phyloP scores from a whole-genome alignment of 2,113 vertebrate species.

The Toxotes jaculatrix region DNA sequence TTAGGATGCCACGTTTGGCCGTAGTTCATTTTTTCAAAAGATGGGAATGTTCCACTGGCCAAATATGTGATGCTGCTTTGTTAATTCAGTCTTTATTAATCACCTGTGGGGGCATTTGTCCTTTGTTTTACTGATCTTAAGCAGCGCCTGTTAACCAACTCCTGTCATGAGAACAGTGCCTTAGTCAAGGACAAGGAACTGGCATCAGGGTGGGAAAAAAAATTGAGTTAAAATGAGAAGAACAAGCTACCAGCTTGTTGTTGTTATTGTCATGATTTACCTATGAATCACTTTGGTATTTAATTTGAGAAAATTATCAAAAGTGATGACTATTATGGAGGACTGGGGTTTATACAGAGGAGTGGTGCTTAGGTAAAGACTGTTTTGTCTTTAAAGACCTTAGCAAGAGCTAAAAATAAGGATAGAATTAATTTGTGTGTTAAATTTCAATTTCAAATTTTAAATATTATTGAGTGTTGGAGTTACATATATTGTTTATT shows the following conservation, averaged over 20 bases:
- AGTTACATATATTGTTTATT: too few relatives aligned
- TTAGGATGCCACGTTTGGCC: not conserved
- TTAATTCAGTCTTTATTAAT: slow-evolving; percentile 9
- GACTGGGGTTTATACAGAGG: not conserved
- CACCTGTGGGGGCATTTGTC: not conserved
- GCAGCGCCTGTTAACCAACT: not conserved
- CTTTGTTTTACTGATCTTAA: not conserved
- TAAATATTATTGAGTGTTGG: too few relatives aligned
- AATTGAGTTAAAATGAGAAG: not conserved
- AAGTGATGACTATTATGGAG: too few relatives aligned
- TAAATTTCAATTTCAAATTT: too few relatives aligned
- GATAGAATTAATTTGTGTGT: too few relatives aligned
- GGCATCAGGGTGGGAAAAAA: not conserved
- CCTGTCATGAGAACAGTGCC: not conserved
- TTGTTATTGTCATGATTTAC: not conserved
- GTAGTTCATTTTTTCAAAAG: not conserved
- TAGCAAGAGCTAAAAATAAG: too few relatives aligned
- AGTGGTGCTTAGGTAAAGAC: not conserved
- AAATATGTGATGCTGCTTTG: not conserved
- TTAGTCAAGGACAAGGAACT: not conserved
- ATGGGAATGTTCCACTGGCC: not conserved
- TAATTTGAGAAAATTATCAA: not conserved
- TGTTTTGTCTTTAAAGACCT: not conserved
- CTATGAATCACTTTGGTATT: not conserved
- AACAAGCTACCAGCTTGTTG: not conserved